phyloP scores from a whole-genome alignment of 2,113 vertebrate species.

The Morone saxatilis region DNA sequence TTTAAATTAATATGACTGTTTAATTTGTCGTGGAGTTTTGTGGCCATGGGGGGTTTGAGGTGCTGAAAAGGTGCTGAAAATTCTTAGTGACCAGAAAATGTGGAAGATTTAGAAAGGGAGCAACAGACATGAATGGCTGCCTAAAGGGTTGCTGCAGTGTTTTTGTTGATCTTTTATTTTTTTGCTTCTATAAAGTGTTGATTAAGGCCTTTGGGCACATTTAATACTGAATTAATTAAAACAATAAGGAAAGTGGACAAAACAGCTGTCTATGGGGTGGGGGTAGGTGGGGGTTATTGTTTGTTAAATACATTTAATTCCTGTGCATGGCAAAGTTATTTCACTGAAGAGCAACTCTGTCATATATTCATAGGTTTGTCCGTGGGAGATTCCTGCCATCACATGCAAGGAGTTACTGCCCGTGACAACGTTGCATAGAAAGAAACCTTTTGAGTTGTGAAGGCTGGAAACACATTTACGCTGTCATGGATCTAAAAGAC shows the following conservation, averaged over 20 bases:
- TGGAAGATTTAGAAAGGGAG: constrained; percentile 50
- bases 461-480: constrained; percentile 84
- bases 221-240: not conserved
- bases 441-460: constrained; percentile 75
- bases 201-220: constrained; percentile 5
- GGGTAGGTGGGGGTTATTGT: not conserved
- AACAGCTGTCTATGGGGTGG: constrained; percentile 27
- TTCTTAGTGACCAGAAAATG: constrained; percentile 66
- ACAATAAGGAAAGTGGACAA: constrained; percentile 5
- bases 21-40: constrained; percentile 74
- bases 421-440: constrained; percentile 86
- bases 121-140: constrained; percentile 62
- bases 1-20: constrained; percentile 54
- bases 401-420: constrained; percentile 88
- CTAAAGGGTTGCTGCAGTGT: constrained; percentile 67
- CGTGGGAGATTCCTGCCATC: constrained; percentile 87
- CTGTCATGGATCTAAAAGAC: constrained; percentile 98
- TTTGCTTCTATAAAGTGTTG: constrained; percentile 16
- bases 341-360: constrained; percentile 78
- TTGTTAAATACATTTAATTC: constrained; percentile 43
- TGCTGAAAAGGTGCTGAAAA: constrained; percentile 26
- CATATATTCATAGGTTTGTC: constrained; percentile 90
- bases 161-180: constrained; percentile 41
- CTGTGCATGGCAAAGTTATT: constrained; percentile 51
- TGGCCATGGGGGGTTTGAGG: constrained; percentile 17